These are phyloP conservation scores for Dasypogon diadema DNA, from an alignment of 2,888 invertebrate genomes.

Conservation along the genomic window DNA sequence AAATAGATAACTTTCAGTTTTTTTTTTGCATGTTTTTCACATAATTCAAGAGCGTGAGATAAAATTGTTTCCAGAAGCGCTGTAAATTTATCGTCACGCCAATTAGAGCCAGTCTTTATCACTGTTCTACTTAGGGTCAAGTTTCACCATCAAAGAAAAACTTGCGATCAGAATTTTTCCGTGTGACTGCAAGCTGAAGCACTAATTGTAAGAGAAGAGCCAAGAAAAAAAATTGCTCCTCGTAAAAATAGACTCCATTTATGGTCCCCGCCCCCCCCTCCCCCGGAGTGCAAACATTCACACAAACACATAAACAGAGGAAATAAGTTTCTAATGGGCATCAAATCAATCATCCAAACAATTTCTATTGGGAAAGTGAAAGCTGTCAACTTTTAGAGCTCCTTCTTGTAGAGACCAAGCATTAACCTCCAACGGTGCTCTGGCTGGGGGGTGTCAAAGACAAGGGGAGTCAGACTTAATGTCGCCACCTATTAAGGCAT, in stretches of 20 bases:
- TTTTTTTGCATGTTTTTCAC: not conserved
- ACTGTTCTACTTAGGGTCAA: conserved; percentile 20
- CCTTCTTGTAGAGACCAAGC: not conserved
- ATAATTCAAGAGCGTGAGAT: not conserved
- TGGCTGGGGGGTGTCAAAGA: not conserved
- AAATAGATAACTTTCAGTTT: not conserved
- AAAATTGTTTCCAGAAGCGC: not conserved
- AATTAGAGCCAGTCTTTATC: conserved; percentile 21
- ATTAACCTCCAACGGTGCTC: not conserved
- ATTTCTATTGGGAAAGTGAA: conserved; percentile 17
- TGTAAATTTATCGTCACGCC: conserved; percentile 33
- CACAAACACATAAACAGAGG: not conserved
- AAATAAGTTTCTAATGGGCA: conserved; percentile 12
- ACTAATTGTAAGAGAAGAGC: too few relatives aligned
- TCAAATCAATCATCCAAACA: conserved; percentile 29
- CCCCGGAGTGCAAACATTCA: not conserved
- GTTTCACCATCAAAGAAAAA: conserved; percentile 33
- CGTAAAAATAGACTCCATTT: conserved; percentile 1
- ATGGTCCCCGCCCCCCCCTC: too few relatives aligned
- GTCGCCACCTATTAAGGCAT: conserved; percentile 30
- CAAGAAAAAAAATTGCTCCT: not conserved
- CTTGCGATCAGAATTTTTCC: not conserved
- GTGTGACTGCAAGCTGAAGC: not conserved
- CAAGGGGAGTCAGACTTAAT: conserved; percentile 21
- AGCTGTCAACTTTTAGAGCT: not conserved